Conservation (phyloP, 2,888 invertebrate species). For the Rambutsinella grinnellia region DNA sequence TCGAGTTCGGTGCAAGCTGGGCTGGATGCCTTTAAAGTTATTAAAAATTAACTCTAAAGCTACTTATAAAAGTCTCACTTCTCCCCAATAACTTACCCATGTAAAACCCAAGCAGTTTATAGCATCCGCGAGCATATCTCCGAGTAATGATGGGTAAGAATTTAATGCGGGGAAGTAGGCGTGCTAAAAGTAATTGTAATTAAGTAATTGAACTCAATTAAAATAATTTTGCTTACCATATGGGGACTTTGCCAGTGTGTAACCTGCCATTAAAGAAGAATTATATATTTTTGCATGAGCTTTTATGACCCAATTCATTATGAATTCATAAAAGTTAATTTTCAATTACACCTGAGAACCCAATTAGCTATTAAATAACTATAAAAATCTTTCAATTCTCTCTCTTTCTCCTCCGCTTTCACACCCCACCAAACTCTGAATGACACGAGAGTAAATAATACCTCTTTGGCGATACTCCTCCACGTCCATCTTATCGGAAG, state of each 20-base stretch:
- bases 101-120: conserved; percentile 96
- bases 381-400: no score
- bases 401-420: no score
- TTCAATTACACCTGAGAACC: no score
- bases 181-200: conserved; percentile 73
- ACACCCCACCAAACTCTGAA: no score
- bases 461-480: conserved; percentile 68
- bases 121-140: conserved; percentile 96
- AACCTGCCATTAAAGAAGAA: conserved; percentile 71
- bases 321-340: no score
- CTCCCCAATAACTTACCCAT: conserved; percentile 79
- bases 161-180: conserved; percentile 97
- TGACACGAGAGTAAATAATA: conserved; percentile 62
- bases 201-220: not conserved
- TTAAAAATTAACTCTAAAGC: not conserved
- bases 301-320: no score
- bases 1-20: conserved; percentile 98
- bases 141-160: conserved; percentile 92
- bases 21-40: conserved; percentile 83
- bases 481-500: conserved; percentile 67
- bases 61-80: not conserved
- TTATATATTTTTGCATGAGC: no score
- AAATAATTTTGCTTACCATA: conserved; percentile 71
- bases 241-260: conserved; percentile 98
- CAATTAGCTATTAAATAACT: no score